These are phyloP conservation scores for Chloebia gouldiae DNA, from an alignment of 2,113 vertebrate species.

Conservation along the genomic window DNA sequence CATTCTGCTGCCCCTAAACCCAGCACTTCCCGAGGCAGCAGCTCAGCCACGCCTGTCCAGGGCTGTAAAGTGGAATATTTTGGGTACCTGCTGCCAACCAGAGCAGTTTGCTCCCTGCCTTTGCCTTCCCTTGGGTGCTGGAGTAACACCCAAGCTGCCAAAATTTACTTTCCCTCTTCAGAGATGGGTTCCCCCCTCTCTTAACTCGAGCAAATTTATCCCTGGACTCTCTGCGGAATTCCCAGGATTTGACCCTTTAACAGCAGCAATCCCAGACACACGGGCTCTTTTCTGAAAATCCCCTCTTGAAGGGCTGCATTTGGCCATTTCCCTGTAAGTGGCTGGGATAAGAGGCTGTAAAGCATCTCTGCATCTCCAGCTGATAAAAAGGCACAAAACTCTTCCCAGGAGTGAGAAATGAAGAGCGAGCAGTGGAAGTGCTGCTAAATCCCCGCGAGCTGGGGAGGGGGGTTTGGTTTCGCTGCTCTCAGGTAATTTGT, in stretches of 20 bases:
- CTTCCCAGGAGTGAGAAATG: neutral
- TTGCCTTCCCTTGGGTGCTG: neutral
- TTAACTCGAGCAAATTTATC: no score
- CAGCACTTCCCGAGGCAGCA: no score
- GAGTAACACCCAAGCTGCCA: neutral
- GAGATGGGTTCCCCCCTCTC: neutral
- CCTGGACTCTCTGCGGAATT: neutral
- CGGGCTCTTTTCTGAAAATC: fast-evolving
- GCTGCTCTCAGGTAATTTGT: neutral
- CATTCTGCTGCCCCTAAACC: fast-evolving
- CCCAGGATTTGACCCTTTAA: neutral
- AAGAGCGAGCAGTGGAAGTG: neutral
- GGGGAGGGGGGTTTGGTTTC: neutral
- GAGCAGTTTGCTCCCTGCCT: neutral
- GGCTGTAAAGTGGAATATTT: fast-evolving
- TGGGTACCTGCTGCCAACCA: neutral
- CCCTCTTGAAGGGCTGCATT: fast-evolving
- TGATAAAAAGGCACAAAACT: neutral
- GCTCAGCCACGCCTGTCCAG: neutral
- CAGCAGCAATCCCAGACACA: fast-evolving
- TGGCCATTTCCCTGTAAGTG: fast-evolving
- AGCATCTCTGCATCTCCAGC: neutral
- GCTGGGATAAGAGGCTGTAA: neutral
- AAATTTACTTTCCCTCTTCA: neutral
- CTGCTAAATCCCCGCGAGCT: neutral